These are phyloP conservation scores for Sus cebifrons DNA, from an alignment of 2,797 vertebrate genomes.

Conservation along the genomic window DNA sequence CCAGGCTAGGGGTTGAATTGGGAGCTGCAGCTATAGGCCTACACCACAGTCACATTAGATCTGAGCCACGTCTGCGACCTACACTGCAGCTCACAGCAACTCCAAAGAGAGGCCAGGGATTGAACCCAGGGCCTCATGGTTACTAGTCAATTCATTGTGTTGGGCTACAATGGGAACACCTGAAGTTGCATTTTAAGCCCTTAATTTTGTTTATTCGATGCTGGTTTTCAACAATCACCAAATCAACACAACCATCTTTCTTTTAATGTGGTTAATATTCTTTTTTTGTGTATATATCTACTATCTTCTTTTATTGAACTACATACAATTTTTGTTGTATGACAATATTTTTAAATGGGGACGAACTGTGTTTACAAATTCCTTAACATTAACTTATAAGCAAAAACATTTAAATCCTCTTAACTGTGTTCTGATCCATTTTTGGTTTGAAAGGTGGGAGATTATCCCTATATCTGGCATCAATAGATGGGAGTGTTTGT, in stretches of 20 bases:
- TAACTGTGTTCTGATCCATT: conserved; percentile 72
- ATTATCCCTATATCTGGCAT: conserved; percentile 69
- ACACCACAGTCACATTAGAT: no score
- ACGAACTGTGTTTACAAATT: conserved; percentile 66
- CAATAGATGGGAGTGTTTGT: conserved; percentile 64
- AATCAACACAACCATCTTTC: conserved; percentile 16
- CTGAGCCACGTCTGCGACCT: no score
- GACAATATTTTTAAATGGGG: conserved; percentile 46
- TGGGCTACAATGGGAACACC: no score
- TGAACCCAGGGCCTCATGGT: no score
- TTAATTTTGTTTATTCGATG: conserved; percentile 17
- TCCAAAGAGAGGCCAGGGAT: no score
- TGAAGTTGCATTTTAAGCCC: neutral
- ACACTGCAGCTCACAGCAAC: no score
- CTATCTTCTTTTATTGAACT: conserved; percentile 18
- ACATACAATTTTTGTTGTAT: neutral
- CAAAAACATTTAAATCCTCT: conserved; percentile 70
- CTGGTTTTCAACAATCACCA: conserved; percentile 62
- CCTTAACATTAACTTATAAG: conserved; percentile 62
- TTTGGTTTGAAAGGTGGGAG: conserved; percentile 66
- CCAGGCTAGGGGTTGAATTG: no score
- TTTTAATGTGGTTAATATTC: conserved; percentile 34
- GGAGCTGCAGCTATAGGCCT: no score
- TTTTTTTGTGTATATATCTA: neutral
- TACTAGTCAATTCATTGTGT: no score